Evolutionary conservation across 2,113 vertebrate genomes (phyloP).

Genomic region (Corythoichthys haematopterus): DNA sequence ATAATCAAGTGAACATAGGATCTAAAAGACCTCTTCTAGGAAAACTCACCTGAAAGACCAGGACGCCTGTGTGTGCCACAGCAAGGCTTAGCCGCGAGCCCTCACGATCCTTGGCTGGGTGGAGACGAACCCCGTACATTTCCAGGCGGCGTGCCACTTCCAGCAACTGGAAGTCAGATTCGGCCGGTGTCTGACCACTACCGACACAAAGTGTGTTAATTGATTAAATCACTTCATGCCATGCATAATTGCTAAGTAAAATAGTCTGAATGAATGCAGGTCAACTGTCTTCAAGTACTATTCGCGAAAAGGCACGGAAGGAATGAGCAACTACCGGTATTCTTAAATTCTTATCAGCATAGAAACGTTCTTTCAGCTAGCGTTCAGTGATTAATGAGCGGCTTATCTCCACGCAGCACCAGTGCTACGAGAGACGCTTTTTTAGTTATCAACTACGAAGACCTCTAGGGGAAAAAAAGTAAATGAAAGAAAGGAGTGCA

Average conservation of each 20-base stretch:
- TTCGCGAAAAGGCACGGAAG: constrained; percentile 12
- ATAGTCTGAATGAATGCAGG: constrained; percentile 3
- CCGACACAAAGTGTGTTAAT: constrained; percentile 26
- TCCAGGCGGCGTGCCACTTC: constrained; percentile 91
- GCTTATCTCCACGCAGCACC: constrained; percentile 40
- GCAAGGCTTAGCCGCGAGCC: constrained; percentile 88
- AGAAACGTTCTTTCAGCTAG: constrained; percentile 57
- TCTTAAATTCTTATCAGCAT: constrained; percentile 48
- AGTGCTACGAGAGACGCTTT: constrained; percentile 28
- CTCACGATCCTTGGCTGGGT: constrained; percentile 94
- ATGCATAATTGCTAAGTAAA: constrained; percentile 12
- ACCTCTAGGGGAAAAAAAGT: not conserved
- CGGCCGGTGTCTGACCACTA: constrained; percentile 93
- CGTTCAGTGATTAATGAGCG: constrained; percentile 42
- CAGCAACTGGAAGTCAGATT: constrained; percentile 91
- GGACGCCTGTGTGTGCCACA: constrained; percentile 89
- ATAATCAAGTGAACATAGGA: not conserved
- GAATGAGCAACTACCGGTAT: constrained; percentile 21
- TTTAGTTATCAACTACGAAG: constrained; percentile 38
- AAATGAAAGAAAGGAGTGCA: constrained; percentile 21
- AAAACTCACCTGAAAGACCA: constrained; percentile 89
- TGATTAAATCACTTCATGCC: constrained; percentile 20
- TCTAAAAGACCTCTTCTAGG: not conserved
- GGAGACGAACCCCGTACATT: constrained; percentile 91
- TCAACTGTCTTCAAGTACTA: constrained; percentile 28